Conservation (phyloP, 2,113 vertebrate genomes). For the Pygoscelis antarcticus region DNA sequence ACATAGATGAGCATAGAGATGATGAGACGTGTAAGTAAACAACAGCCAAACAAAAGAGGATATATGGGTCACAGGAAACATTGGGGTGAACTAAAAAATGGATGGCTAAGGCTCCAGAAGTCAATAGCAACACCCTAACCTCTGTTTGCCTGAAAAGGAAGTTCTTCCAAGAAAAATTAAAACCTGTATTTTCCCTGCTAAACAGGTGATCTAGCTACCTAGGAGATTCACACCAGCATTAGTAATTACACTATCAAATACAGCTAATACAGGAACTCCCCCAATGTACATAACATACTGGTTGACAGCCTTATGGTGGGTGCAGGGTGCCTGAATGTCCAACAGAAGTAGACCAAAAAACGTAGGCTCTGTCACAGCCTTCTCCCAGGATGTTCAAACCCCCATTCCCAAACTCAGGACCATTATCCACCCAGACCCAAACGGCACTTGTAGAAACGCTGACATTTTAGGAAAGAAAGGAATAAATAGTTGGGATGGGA, state of each 20-base stretch:
- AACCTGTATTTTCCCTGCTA: neutral
- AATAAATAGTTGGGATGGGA: neutral
- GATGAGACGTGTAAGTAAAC: neutral
- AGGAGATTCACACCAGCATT: neutral
- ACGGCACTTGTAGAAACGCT: neutral
- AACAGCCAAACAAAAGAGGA: neutral
- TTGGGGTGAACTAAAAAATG: neutral
- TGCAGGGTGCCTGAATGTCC: rapidly evolving
- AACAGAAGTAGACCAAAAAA: neutral
- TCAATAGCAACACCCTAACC: neutral
- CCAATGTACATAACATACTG: neutral
- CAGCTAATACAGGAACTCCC: neutral
- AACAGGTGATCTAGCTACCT: neutral
- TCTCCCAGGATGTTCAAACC: neutral
- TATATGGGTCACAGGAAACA: neutral
- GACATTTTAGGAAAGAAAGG: neutral
- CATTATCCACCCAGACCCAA: neutral
- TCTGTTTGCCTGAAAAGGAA: neutral
- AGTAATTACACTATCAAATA: neutral
- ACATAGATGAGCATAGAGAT: neutral
- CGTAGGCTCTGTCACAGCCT: neutral
- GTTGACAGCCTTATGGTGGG: neutral
- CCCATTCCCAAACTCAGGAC: neutral
- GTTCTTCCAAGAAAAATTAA: neutral
- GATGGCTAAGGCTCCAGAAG: neutral